These are phyloP conservation scores for Bombus sylvicola DNA, from an alignment of 1,140 invertebrate genomes.

Conservation along the genomic window DNA sequence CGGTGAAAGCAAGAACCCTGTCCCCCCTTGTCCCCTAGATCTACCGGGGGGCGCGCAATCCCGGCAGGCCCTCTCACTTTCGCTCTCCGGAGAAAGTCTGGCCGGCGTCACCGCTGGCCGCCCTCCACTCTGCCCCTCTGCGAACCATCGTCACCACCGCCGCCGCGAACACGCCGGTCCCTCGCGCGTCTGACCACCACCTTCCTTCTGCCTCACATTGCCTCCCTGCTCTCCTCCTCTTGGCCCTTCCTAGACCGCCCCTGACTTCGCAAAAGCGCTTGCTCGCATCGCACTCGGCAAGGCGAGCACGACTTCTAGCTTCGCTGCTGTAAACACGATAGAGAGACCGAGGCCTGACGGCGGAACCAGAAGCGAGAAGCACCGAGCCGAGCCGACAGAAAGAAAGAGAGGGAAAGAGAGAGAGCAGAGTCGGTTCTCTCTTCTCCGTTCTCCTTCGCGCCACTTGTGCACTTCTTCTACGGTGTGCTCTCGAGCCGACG, in stretches of 20 bases:
- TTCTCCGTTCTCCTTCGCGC: conserved; percentile 32
- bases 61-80: conserved; percentile 78
- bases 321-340: conserved; percentile 28
- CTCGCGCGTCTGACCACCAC: conserved; percentile 3
- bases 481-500: conserved; percentile 71
- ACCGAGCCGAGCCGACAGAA: not conserved
- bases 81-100: conserved; percentile 80
- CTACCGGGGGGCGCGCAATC: conserved; percentile 50
- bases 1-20: conserved; percentile 63
- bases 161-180: too few species aligned
- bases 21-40: conserved; percentile 41
- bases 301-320: conserved; percentile 38
- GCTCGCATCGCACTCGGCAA: conserved; percentile 49
- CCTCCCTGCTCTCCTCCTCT: not conserved
- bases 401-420: conserved; percentile 1
- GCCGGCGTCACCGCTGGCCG: conserved; percentile 25
- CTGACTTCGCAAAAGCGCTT: conserved; percentile 56
- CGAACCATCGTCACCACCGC: conserved; percentile 9
- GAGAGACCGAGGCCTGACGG: not conserved
- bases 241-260: conserved; percentile 12
- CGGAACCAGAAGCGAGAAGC: not conserved
- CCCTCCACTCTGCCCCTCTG: conserved; percentile 21
- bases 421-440: conserved; percentile 4
- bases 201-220: not conserved
- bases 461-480: conserved; percentile 70